Percentiles rank a stretch among this genome's conserved stretches.
These are phyloP conservation scores for Anas platyrhynchos DNA, from an alignment of 2,113 vertebrate species.

Conservation along the genomic window DNA sequence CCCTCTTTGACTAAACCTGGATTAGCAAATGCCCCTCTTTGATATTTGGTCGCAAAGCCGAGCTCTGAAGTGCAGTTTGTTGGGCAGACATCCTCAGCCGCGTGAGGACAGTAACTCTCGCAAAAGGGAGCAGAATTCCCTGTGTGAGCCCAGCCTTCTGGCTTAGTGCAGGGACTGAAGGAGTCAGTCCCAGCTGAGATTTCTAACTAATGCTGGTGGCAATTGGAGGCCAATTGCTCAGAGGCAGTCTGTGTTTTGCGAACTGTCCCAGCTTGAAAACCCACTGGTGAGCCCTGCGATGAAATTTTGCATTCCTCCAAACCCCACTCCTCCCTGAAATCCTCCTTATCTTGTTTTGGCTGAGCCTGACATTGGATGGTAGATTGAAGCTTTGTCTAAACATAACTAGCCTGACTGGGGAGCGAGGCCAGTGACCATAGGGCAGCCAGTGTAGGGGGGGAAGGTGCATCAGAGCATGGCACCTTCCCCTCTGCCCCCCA, in stretches of 20 bases:
- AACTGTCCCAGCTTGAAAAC: background rate
- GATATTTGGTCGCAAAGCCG: background rate
- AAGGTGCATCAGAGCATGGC: background rate
- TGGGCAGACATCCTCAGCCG: background rate
- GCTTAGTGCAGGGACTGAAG: fast-evolving
- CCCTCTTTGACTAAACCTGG: conserved; percentile 1
- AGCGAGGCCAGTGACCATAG: background rate
- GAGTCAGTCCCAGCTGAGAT: background rate
- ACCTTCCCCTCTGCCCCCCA: background rate
- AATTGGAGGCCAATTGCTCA: background rate
- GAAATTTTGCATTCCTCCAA: background rate
- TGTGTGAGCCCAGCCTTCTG: background rate
- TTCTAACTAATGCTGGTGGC: background rate
- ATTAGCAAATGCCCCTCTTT: background rate
- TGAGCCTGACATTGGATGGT: conserved; percentile 8
- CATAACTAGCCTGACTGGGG: background rate
- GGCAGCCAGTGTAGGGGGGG: background rate
- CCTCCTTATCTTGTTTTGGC: background rate
- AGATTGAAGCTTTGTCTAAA: background rate
- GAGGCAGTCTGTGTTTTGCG: background rate
- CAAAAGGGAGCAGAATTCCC: background rate
- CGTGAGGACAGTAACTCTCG: background rate
- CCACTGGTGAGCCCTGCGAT: background rate
- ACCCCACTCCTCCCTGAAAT: background rate
- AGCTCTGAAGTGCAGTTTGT: background rate